phyloP scores from a whole-genome alignment of 2,888 invertebrate species.

The Synanthedon myopaeformis region DNA sequence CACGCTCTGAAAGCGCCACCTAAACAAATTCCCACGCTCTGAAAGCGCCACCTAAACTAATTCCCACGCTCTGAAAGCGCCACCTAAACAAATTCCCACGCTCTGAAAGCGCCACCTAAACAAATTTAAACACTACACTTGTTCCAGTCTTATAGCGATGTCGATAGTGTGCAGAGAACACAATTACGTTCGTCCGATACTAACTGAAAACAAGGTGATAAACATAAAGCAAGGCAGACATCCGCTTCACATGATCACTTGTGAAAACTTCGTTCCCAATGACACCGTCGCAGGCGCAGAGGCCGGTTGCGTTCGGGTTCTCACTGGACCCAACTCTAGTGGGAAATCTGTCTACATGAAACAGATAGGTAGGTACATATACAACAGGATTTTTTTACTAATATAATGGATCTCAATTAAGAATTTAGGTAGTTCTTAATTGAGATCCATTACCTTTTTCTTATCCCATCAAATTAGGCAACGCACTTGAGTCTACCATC shows the following conservation, averaged over 20 bases:
- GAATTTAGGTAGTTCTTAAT: too few species aligned
- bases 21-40: too few species aligned
- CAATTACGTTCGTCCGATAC: constrained; percentile 73
- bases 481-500: too few species aligned
- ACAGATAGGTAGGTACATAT: constrained; percentile 67
- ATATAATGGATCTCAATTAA: too few species aligned
- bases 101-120: too few species aligned
- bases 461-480: too few species aligned
- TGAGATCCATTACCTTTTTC: too few species aligned
- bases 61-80: too few species aligned
- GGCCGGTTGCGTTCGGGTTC: constrained; percentile 75
- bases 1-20: too few species aligned
- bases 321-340: constrained; percentile 92
- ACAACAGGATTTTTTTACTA: not conserved
- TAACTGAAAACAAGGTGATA: constrained; percentile 70
- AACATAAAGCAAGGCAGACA: constrained; percentile 78
- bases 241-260: constrained; percentile 78
- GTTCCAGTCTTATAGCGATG: constrained; percentile 74
- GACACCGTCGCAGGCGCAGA: constrained; percentile 71
- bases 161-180: constrained; percentile 74
- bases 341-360: constrained; percentile 95
- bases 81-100: too few species aligned
- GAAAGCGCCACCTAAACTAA: too few species aligned
- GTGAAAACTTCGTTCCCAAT: constrained; percentile 80
- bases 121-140: not conserved